These are phyloP conservation scores for Echiichthys vipera DNA, from an alignment of 2,797 vertebrate genomes.

Conservation along the genomic window DNA sequence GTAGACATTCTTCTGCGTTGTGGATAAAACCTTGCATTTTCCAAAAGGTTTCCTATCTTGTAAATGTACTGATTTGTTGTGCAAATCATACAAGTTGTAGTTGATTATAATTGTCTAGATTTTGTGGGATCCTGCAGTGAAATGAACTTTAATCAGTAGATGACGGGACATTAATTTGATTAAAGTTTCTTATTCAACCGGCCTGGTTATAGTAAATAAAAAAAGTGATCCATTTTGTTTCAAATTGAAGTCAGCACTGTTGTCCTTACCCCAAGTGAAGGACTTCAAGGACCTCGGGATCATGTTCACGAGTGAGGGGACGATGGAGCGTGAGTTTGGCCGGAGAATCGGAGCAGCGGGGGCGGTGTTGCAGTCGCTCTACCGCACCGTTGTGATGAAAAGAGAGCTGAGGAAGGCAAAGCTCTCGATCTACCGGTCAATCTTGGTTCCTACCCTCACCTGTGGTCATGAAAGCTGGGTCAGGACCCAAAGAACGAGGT, in stretches of 20 bases:
- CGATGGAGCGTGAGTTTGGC: too few species aligned
- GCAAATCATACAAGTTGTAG: neutral
- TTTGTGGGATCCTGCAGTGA: neutral
- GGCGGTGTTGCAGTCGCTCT: too few species aligned
- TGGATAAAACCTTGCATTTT: neutral
- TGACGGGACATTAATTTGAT: neutral
- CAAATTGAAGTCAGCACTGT: neutral
- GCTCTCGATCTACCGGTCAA: too few species aligned
- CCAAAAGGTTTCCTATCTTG: neutral
- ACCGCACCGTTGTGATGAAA: too few species aligned
- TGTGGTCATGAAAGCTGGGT: too few species aligned
- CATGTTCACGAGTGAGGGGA: too few species aligned
- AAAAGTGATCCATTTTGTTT: neutral
- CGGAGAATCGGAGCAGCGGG: too few species aligned
- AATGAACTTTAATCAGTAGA: neutral
- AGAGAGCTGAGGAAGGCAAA: too few species aligned
- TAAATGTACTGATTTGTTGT: neutral
- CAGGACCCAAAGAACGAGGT: too few species aligned
- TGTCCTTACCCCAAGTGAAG: too few species aligned
- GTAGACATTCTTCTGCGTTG: neutral
- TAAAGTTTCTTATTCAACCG: neutral
- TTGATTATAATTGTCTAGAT: neutral
- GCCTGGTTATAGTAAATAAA: slow-evolving; percentile 22
- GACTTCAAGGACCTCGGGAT: too few species aligned
- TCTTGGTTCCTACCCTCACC: too few species aligned